phyloP scores from a whole-genome alignment of 2,113 vertebrate genomes.

The Nothoprocta perdicaria region DNA sequence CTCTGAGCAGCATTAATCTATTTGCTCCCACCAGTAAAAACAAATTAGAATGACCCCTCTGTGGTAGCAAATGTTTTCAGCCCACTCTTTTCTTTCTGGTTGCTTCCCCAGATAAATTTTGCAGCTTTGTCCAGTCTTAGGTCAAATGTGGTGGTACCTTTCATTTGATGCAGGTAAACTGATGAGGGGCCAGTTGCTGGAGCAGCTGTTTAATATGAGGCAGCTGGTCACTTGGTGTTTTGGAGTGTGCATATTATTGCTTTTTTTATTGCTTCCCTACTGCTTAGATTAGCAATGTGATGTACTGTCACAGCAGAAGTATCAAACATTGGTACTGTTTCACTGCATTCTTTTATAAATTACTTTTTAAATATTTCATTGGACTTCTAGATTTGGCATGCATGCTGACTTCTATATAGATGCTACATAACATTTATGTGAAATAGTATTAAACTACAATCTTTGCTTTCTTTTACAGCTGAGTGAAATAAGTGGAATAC shows the following conservation, averaged over 20 bases:
- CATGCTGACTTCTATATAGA: neutral
- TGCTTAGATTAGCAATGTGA: neutral
- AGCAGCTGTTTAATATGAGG: neutral
- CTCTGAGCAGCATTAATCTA: neutral
- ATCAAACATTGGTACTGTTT: neutral
- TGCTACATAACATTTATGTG: neutral
- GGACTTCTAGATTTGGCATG: neutral
- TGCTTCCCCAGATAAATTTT: accelerated
- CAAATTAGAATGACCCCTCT: neutral
- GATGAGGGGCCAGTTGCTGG: neutral
- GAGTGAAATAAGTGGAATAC: constrained; percentile 88
- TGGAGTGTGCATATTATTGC: neutral
- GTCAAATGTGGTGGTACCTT: neutral
- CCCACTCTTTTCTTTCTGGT: neutral
- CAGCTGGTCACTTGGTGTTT: neutral
- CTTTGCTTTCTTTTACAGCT: constrained; percentile 81
- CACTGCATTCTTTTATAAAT: neutral
- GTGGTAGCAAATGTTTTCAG: neutral
- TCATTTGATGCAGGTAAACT: neutral
- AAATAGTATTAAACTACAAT: neutral
- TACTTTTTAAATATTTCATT: neutral
- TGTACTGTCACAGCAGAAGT: neutral
- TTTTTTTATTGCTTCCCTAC: neutral
- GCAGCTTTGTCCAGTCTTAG: neutral
- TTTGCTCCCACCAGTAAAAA: neutral